Conservation (phyloP, 2,797 vertebrate genomes). For the Chanos chanos region DNA sequence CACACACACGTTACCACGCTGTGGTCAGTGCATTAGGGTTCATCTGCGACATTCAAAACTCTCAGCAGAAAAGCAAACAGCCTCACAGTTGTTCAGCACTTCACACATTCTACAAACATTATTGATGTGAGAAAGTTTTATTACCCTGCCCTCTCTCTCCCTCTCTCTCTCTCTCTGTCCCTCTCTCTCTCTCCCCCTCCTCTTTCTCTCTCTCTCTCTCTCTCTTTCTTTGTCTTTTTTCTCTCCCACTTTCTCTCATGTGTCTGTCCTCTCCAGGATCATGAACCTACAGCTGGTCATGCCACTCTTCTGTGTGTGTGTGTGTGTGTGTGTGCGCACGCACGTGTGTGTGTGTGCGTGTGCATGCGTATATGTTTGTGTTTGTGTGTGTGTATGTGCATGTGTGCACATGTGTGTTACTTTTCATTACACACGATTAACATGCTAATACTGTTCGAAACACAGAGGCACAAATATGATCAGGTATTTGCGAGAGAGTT, state of each 20-base stretch:
- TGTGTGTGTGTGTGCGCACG: neutral
- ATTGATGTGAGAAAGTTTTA: constrained; percentile 45
- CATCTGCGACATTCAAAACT: neutral
- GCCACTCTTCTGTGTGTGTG: constrained; percentile 44
- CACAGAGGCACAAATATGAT: too few relatives aligned
- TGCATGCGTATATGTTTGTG: neutral
- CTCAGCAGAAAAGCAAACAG: constrained; percentile 53
- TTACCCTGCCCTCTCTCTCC: neutral
- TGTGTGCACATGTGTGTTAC: constrained; percentile 48
- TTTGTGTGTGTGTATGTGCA: constrained; percentile 13
- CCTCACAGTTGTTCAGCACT: constrained; percentile 11
- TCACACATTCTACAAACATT: neutral
- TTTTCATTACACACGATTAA: constrained; percentile 12
- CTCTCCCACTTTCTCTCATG: constrained; percentile 9
- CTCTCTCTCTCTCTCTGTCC: constrained; percentile 37
- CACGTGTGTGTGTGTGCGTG: neutral
- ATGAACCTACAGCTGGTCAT: constrained; percentile 58
- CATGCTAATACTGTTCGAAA: too few relatives aligned
- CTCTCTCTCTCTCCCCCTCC: neutral
- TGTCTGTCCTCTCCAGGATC: constrained; percentile 38
- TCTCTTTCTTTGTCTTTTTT: constrained; percentile 22
- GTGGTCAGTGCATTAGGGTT: too few relatives aligned
- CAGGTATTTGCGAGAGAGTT: too few relatives aligned
- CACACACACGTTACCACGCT: neutral
- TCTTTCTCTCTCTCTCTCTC: neutral